A percentile compares a stretch with the other conserved stretches of the same genome.
Conservation (phyloP, 35 echinoderm and acorn worm species). For the Lytechinus variegatus region DNA sequence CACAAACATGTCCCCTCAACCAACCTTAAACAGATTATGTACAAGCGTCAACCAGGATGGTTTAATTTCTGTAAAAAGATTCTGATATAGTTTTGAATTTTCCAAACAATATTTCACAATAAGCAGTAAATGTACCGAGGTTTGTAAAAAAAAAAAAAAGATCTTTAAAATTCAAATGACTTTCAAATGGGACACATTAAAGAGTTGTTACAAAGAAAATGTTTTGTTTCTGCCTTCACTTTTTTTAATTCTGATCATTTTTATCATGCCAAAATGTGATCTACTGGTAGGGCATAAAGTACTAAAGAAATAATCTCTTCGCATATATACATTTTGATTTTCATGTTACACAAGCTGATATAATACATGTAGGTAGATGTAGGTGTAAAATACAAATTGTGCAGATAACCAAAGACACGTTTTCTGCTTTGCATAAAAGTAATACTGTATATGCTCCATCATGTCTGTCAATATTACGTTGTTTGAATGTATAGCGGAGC, state of each 20-base stretch:
- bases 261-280: not conserved
- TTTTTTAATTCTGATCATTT: not conserved
- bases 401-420: not conserved
- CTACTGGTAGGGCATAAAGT: not conserved
- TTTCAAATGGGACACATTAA: no score
- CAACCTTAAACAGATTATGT: not conserved
- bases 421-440: not conserved
- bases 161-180: no score
- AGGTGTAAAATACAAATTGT: not conserved
- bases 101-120: not conserved
- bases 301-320: not conserved
- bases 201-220: no score
- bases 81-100: not conserved
- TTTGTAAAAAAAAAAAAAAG: no score
- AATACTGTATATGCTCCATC: not conserved
- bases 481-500: no score
- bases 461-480: not conserved
- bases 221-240: no score
- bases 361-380: no score
- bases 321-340: not conserved
- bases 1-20: not conserved
- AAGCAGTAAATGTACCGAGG: no score
- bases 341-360: not conserved
- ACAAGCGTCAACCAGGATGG: not conserved
- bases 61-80: not conserved